A percentile compares a stretch with the other conserved stretches of the same genome.
Evolutionary conservation across 2,113 vertebrate species (phyloP).

Genomic region (Oncorhynchus masou): DNA sequence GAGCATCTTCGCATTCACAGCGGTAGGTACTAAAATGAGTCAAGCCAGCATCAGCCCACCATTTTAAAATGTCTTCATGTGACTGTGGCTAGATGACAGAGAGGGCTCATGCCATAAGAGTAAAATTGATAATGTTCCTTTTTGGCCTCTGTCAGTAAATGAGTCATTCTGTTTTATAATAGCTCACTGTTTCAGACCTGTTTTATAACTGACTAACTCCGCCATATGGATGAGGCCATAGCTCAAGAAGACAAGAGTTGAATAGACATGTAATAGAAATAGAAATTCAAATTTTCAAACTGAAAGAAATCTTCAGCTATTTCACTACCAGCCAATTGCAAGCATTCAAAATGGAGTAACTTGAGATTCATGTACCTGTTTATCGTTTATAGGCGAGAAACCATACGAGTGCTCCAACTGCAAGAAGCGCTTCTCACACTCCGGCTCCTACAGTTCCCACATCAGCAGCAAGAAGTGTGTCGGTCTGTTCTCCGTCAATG

Average conservation of each 20-base stretch:
- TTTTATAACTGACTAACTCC: conserved; percentile 16
- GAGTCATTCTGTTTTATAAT: conserved; percentile 33
- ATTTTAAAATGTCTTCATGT: conserved; percentile 35
- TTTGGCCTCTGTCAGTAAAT: conserved; percentile 32
- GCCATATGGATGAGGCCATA: conserved; percentile 11
- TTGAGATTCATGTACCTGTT: neutral
- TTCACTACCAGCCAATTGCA: neutral
- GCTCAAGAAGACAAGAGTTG: neutral
- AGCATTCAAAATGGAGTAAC: no score
- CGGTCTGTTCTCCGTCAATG: conserved; percentile 87
- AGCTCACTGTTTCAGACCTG: conserved; percentile 11
- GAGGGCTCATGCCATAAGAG: neutral
- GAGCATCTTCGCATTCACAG: conserved; percentile 98
- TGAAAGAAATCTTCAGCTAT: neutral
- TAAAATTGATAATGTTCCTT: conserved; percentile 27
- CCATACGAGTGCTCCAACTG: conserved; percentile 97
- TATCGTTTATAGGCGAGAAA: conserved; percentile 86
- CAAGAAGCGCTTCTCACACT: conserved; percentile 98
- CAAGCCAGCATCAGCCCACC: conserved; percentile 35
- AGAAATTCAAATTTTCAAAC: neutral
- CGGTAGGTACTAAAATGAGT: conserved; percentile 78
- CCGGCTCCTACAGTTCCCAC: conserved; percentile 97
- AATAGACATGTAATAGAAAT: neutral
- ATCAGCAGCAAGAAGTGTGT: conserved; percentile 99
- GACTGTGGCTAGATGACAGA: conserved; percentile 8